Base-by-base conservation (phyloP, 1,140 invertebrate species). In the Drosophila kanapiae region DNA sequence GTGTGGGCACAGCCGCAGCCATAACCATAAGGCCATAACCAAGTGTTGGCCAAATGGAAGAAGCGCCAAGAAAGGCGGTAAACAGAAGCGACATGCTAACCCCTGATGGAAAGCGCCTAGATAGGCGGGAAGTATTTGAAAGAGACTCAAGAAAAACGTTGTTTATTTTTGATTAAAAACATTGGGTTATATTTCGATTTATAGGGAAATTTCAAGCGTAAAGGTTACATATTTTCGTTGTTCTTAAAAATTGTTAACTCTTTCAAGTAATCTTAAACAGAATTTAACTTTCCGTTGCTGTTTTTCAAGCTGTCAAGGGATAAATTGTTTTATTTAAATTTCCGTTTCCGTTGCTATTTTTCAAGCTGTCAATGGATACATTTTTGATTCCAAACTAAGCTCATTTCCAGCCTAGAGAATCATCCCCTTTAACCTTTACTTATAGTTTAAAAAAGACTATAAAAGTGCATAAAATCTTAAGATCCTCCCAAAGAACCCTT, bases 1-100 rank as follows among this genome's bases (percentile, higher is more conserved):
- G 74, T 63, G 45, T 48, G 47, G 59, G 53, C 69, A 31, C 35
- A 37, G 35, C 42, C 31, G 53, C 27, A 38, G 53, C 53, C 53
- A 38, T 56, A 56, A 38, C 53, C 53, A 56, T 56, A 56, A 38
- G 53, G 53, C 53, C 35, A 56, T 56, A 56, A 54, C 51, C 35
- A 4, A 4, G 58, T 14, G 38, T 29, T 18, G 33, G 74, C 40
- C 16, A 40, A 37, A 56, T 62, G 68, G 35, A n/a, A n/a, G 35
- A 56, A 40, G 53, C 53, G 53, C 33, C 51, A 49, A 67, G 60
- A 79, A 27, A 53, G 58, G 60, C 63, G 58, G 31, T 16, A 74
- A 60, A 71, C 67, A 59, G 54, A 74, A 70, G 67, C 67, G 67
- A 65, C 47, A 51, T 33, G 29, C 29, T 37, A 53, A 45, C 47